Conservation (phyloP, 2,888 invertebrate genomes). For the Meta bourneti region DNA sequence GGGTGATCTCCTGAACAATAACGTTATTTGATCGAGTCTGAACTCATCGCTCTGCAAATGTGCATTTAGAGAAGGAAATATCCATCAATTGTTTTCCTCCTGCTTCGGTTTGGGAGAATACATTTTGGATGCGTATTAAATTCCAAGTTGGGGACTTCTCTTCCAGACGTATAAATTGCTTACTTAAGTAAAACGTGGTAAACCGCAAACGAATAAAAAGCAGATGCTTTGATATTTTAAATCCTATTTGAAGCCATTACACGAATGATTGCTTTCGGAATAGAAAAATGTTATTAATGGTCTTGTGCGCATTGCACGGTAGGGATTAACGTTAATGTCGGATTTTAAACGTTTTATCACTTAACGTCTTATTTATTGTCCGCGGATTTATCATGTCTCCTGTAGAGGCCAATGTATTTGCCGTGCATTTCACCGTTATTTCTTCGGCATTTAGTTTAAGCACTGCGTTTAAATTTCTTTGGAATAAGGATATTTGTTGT, state of each 20-base stretch:
- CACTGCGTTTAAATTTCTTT: too few species aligned
- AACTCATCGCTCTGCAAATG: conserved; percentile 8
- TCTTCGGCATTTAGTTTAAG: too few species aligned
- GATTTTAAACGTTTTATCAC: neutral
- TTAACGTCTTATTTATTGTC: conserved; percentile 1
- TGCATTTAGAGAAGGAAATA: conserved; percentile 3
- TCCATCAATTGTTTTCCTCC: conserved; percentile 4
- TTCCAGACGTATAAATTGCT: neutral
- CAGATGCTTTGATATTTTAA: neutral
- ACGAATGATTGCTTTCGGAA: neutral
- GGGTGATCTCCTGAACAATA: conserved; percentile 1
- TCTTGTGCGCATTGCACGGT: neutral
- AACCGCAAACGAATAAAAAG: neutral
- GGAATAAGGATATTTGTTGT: too few species aligned
- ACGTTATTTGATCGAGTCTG: conserved; percentile 20
- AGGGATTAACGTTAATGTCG: neutral
- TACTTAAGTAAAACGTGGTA: neutral
- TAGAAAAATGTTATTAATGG: conserved; percentile 16
- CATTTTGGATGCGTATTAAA: conserved; percentile 18
- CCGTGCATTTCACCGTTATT: too few species aligned
- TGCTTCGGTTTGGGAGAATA: neutral
- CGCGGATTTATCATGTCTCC: neutral
- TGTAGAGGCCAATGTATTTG: too few species aligned
- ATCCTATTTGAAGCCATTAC: conserved; percentile 1
- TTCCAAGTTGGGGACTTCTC: neutral